Percentiles rank a stretch among this genome's conserved stretches.
phyloP scores from a whole-genome alignment of 1,140 invertebrate species.

The Eurytemora carolleeae region DNA sequence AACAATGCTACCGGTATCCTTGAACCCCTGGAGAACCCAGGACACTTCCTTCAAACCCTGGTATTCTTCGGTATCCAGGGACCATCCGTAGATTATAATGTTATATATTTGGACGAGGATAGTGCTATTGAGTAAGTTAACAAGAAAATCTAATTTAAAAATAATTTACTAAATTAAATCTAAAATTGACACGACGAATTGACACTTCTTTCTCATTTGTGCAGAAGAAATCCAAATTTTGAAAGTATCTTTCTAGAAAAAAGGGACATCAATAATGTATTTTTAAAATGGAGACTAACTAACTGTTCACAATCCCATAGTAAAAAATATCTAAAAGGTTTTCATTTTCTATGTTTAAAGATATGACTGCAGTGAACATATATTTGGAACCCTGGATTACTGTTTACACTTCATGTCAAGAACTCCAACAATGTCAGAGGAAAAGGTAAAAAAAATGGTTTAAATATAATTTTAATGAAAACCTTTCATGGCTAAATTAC shows the following conservation, averaged over 20 bases:
- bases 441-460: slow-evolving; percentile 19
- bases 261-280: too few species aligned
- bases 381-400: slow-evolving; percentile 22
- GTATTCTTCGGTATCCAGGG: slow-evolving; percentile 9
- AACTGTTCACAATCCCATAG: too few species aligned
- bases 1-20: slow-evolving; percentile 22
- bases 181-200: too few species aligned
- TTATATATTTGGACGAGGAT: slow-evolving; percentile 24
- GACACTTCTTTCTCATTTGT: too few species aligned
- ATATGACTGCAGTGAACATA: slow-evolving; percentile 21
- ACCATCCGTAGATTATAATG: slow-evolving; percentile 23
- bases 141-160: too few species aligned
- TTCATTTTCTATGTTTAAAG: too few species aligned
- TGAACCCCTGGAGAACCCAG: slow-evolving; percentile 19
- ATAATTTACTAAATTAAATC: too few species aligned
- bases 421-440: slow-evolving; percentile 18
- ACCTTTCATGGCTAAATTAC: background rate
- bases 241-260: too few species aligned
- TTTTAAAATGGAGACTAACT: too few species aligned
- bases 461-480: slow-evolving; percentile 20
- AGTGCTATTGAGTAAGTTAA: slow-evolving; percentile 22
- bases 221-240: too few species aligned
- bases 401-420: slow-evolving; percentile 25
- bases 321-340: too few species aligned
- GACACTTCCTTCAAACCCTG: slow-evolving; percentile 24